Evolutionary conservation across 2,113 vertebrate genomes (phyloP), one percentile per base, ranked within the genome.

Genomic region (Platysteira castanea): DNA sequence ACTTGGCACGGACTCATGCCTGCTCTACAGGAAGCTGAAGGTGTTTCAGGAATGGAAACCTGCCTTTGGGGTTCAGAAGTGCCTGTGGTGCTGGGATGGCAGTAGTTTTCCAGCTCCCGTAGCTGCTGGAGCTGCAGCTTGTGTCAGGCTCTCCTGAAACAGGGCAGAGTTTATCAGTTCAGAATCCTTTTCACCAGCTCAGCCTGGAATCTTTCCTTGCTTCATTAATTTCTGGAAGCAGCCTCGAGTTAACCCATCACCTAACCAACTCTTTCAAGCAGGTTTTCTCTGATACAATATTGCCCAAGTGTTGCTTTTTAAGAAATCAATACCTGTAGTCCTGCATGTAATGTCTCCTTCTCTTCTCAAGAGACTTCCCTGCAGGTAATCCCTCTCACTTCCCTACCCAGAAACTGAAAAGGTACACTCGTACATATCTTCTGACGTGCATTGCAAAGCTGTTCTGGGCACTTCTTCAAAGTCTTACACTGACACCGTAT

Each of bases 81-180:
- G 6, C 0, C 0, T 9, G 24, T 1, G 3, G 47, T 0, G 1
- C 61, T 70, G 31, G 53, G 8, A 21, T 26, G 35, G 56, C 33
- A 26, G 35, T 4, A 31, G 11, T 78, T 74, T 91, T 67, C 39
- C 60, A 60, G 81, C 60, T 76, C 13, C 73, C 13, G 37, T 4
- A 11, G 63, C 54, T 69, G 74, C 70, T 50, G 83, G 50, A 31
- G 46, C 64, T 69, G 80, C 73, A 61, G 80, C 21, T 35, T 6
- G 11, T 84, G 80, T 42, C 64, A 61, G 60, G 23, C 39, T 75
- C 6, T 64, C 42, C 60, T 37, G n/a, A 14, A 47, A 20, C 13
- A 13, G 37, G 46, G 54, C 46, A 30, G 12, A 27, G 26, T 74
- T 81, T 79, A 52, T 47, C 5, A 0, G 11, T 22, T 63, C 39